Percentiles rank a stretch among this genome's conserved stretches.
Evolutionary conservation across 2,797 vertebrate genomes (phyloP).

Genomic region (Potorous gilbertii): DNA sequence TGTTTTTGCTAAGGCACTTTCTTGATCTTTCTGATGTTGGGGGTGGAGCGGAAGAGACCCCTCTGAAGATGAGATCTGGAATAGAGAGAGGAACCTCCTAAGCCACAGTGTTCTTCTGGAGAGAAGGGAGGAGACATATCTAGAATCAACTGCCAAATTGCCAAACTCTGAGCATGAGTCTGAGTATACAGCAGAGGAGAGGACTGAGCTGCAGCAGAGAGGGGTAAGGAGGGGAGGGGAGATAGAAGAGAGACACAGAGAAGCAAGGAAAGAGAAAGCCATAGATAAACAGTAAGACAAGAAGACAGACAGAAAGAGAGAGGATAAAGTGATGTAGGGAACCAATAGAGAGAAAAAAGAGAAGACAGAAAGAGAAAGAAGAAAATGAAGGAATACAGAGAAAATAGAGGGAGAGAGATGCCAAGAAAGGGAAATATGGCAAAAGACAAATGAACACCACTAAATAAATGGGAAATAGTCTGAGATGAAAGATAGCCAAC

Average conservation of each 20-base stretch:
- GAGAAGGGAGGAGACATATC: background rate
- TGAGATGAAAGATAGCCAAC: background rate
- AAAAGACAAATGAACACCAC: background rate
- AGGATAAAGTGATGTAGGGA: background rate
- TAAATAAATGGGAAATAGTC: background rate
- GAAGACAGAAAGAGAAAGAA: background rate
- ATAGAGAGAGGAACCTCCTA: background rate
- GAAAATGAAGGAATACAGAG: background rate
- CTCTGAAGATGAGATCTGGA: background rate
- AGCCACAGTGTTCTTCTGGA: background rate
- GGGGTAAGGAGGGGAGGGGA: background rate
- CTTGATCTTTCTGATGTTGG: background rate
- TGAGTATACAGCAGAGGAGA: background rate
- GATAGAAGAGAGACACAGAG: background rate
- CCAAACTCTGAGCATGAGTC: conserved; percentile 24
- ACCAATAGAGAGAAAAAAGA: background rate
- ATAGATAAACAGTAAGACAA: background rate
- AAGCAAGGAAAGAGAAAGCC: background rate
- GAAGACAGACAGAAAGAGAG: background rate
- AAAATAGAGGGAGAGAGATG: background rate
- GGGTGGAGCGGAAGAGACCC: background rate
- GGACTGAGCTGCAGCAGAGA: background rate
- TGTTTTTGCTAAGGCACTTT: background rate
- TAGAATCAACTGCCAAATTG: conserved; percentile 2
- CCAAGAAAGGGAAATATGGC: background rate